Base-by-base conservation (phyloP, 2,113 vertebrate species). In the Melanerpes aurifrons region DNA sequence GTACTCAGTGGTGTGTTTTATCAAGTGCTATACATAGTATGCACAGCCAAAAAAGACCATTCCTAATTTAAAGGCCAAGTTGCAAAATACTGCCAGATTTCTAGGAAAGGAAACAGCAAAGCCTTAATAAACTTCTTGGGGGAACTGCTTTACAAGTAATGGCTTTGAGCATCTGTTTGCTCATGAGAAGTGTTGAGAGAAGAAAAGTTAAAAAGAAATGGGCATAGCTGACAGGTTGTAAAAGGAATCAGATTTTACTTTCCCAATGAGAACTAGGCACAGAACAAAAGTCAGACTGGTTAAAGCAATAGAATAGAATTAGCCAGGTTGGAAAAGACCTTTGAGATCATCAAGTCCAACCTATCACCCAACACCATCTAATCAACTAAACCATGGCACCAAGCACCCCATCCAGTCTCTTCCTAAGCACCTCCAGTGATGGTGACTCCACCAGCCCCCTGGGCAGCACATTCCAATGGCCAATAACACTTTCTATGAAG, bases 231-330 rank as follows among this genome's bases (percentile, higher is more conserved):
- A 40, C 59, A 84, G 50, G 20, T 29, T 53, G 17, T 29, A 85
- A 94, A 91, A 54, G 21, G 45, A 85, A 48, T 69, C 54, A 75
- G 82, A 73, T 76, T 91, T 87, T 50, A 89, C 50, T 76, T 82
- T 22, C 29, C 26, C 54, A 37, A 11, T 0, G 5, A 66, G 63
- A 87, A 79, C 67, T 32, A 54, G 69, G 45, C 21, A 53, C 22
- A 48, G 48, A 86, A 82, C 5, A 50, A 7, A 68, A 75, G 62
- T 71, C 12, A 78, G 26, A 62, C 22, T 28, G 15, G 31, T 81
- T 87, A 45, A 86, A 40, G 22, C 48, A 75, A 89, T 37, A 37
- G 37, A 37, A 37, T 37, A 37, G 37, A 37, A 37, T 37, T 37
- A 37, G 9, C 37, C 37, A 37, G 37, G 37, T 37, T 37, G 37